Conservation (phyloP, 2,113 vertebrate species). For the Rhabdornis inornatus region DNA sequence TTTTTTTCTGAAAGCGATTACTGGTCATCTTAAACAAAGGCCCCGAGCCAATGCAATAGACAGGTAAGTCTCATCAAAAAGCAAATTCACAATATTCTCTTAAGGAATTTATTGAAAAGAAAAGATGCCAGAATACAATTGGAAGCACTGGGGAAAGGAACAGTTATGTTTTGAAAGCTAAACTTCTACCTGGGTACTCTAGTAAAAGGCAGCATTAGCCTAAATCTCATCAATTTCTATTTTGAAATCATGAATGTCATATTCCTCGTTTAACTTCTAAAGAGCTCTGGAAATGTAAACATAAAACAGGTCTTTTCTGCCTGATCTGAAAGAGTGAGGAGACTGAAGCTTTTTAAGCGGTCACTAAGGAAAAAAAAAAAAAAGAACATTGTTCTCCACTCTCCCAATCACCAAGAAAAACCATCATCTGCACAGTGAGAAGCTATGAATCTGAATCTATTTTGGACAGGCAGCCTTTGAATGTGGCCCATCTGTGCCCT, state of each 20-base stretch:
- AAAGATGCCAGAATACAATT: not conserved
- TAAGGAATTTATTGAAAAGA: not conserved
- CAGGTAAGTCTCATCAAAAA: not conserved
- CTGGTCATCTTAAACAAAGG: not conserved
- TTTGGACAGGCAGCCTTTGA: not conserved
- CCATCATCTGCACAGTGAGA: fast-evolving
- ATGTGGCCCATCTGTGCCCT: not conserved
- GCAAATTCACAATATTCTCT: not conserved
- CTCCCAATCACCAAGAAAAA: not conserved
- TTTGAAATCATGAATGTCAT: not conserved
- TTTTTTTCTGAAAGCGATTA: not conserved
- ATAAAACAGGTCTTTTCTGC: not conserved
- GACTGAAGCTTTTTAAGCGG: not conserved
- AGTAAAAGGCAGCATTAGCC: not conserved
- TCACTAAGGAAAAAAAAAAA: not conserved
- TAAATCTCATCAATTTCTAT: not conserved
- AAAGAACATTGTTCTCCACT: not conserved
- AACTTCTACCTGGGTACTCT: not conserved
- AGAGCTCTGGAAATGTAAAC: not conserved
- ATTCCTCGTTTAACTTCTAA: not conserved
- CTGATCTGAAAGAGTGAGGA: not conserved
- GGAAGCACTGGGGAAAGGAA: not conserved
- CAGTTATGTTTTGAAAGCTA: not conserved
- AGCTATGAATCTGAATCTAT: not conserved
- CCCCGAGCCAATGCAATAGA: not conserved